These are phyloP conservation scores for Amphiprion clarkii DNA, from an alignment of 2,797 vertebrate genomes.

Conservation along the genomic window DNA sequence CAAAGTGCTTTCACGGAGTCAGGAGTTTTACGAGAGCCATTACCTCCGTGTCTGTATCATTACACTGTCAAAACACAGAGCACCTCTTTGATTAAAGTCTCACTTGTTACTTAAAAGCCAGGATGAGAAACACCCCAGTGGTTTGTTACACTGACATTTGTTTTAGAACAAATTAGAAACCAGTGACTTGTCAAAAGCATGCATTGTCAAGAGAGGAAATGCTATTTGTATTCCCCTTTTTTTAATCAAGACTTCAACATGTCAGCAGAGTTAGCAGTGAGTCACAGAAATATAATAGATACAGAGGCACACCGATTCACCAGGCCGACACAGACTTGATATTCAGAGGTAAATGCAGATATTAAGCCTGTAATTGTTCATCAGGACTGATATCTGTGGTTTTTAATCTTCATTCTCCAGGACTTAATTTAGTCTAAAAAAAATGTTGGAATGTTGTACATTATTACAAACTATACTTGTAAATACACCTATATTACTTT, in stretches of 20 bases:
- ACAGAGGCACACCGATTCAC: not conserved
- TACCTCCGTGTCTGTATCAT: constrained; percentile 67
- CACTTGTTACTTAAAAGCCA: constrained; percentile 49
- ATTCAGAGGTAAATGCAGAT: not conserved
- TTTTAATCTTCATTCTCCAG: not conserved
- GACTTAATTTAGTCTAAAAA: not conserved
- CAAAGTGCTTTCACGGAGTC: constrained; percentile 56
- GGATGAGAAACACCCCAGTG: constrained; percentile 26
- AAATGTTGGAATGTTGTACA: no score
- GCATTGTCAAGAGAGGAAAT: constrained; percentile 32
- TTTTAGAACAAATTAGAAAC: constrained; percentile 63
- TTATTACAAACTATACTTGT: no score
- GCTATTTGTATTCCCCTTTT: constrained; percentile 9
- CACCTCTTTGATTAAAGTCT: constrained; percentile 69
- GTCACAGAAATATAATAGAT: not conserved
- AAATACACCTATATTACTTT: no score
- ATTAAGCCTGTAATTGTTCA: not conserved
- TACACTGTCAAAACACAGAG: constrained; percentile 65
- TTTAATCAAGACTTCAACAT: constrained; percentile 43
- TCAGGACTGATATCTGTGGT: not conserved
- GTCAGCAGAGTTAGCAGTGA: constrained; percentile 7
- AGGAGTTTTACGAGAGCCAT: constrained; percentile 62
- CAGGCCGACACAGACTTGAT: not conserved
- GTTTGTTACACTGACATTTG: constrained; percentile 35
- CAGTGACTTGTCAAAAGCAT: constrained; percentile 25